Percentiles rank a stretch among this genome's conserved stretches.
Conservation (phyloP, 2,797 vertebrate genomes). For the Picus viridis region DNA sequence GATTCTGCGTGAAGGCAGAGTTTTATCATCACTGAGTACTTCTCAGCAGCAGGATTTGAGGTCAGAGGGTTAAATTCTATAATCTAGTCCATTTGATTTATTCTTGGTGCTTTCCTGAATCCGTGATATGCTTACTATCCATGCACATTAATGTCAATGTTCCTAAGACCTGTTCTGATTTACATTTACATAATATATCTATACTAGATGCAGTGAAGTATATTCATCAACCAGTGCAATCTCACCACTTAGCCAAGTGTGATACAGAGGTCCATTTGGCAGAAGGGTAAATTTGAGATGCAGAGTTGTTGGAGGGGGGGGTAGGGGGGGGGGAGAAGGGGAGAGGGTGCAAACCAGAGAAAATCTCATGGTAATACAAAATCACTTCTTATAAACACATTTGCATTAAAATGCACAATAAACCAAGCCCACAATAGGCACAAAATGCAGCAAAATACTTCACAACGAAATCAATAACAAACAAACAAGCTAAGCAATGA, state of each 20-base stretch:
- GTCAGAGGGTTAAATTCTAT: not conserved
- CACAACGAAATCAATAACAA: constrained; percentile 76
- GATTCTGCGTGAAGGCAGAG: not conserved
- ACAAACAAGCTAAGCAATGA: constrained; percentile 74
- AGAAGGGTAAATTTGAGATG: not conserved
- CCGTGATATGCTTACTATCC: not conserved
- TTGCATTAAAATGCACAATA: constrained; percentile 76
- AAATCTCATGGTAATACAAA: constrained; percentile 53
- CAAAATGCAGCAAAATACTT: constrained; percentile 71
- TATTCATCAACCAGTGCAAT: constrained; percentile 48
- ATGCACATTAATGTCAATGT: not conserved
- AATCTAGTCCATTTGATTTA: not conserved
- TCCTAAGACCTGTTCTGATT: not conserved
- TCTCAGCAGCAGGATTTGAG: not conserved
- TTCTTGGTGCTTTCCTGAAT: not conserved
- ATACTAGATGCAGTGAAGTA: constrained; percentile 34
- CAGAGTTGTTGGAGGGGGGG: not conserved
- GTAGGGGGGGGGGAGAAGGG: too few species aligned
- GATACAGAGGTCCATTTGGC: constrained; percentile 57
- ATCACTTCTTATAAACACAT: constrained; percentile 70
- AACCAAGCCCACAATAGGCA: constrained; percentile 69
- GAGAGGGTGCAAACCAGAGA: not conserved
- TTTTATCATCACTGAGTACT: not conserved
- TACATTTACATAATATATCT: not conserved
- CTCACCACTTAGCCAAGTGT: constrained; percentile 59